Evolutionary conservation across 2,113 vertebrate genomes (phyloP), one percentile per base, ranked within the genome.

Genomic region (Lipotes vexillifer): DNA sequence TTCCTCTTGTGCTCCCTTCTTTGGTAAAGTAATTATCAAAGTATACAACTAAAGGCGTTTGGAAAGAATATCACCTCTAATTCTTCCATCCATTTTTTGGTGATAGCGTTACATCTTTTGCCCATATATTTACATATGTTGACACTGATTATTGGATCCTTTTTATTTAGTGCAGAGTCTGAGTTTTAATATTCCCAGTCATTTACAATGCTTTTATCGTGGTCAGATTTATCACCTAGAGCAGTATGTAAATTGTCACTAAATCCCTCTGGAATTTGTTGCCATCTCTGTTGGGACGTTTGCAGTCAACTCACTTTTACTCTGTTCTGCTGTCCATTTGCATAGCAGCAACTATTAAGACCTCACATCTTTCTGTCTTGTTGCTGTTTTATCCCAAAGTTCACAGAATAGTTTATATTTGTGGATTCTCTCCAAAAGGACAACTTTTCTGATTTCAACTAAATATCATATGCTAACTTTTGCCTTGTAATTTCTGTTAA

Each of bases 251-350:
- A 84, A 25, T 89, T 84, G 38, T 82, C 66, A 61, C 72, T 89
- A 84, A 92, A 85, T 65, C 36, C 78, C n/a, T 93, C 90, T 83
- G 89, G 87, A 83, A 77, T 91, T 87, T 66, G n/a, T 91, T 91
- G 61, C 68, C 55, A n/a, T 97, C 90, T 97, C 87, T 90, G 38
- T 74, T 49, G 17, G 69, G 90, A 94, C 36, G 61, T 82, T 66
- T 46, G 66, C 65, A 72, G 81, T 46, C 44, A 90, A 74, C 65
- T 93, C 61, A 61, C 23, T 81, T 80, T 90, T 74, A 59, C 46
- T 78, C 55, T 86, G 29, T 91, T 87, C 27, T 91, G 31, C 36
- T 93, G 46, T 87, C 27, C 21, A 38, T 21, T 75, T 94, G 82
- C 27, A n/a, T n/a, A 94, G 66, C n/a, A 91, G 46, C 55, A 59